Conservation (phyloP, 2,888 invertebrate species). For the Lamproptera curius region DNA sequence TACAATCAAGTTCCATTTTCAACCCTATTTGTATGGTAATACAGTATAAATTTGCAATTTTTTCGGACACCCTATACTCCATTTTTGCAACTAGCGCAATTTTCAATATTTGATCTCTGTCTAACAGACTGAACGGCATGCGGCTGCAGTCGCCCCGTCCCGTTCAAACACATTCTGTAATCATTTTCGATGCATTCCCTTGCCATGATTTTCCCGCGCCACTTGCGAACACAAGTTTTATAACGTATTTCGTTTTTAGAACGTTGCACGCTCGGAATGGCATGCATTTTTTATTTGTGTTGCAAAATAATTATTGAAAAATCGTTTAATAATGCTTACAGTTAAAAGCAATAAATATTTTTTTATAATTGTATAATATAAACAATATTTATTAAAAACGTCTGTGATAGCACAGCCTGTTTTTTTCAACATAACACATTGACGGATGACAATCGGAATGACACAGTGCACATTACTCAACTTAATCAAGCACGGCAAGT, state of each 20-base stretch:
- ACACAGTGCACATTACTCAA: conserved; percentile 16
- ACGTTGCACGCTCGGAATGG: conserved; percentile 23
- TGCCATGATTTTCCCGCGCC: conserved; percentile 72
- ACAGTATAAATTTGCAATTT: conserved; percentile 48
- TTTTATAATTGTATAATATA: neutral
- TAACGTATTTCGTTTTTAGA: conserved; percentile 48
- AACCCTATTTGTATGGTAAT: conserved; percentile 40
- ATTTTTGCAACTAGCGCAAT: conserved; percentile 47
- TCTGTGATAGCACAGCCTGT: too few species aligned
- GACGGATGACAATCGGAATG: too few species aligned
- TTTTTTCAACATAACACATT: too few species aligned
- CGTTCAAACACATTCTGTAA: conserved; percentile 71
- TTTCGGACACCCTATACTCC: conserved; percentile 38
- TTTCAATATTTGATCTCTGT: conserved; percentile 78
- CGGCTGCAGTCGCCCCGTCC: conserved; percentile 69
- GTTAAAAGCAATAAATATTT: neutral
- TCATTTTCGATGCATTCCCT: conserved; percentile 77
- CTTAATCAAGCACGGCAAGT: conserved; percentile 33
- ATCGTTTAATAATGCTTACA: too few species aligned
- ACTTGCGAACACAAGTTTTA: conserved; percentile 50
- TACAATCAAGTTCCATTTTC: conserved; percentile 36
- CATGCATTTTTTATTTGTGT: neutral
- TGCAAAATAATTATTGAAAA: too few species aligned
- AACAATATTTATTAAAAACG: too few species aligned
- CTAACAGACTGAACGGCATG: conserved; percentile 68